Evolutionary conservation across 2,113 vertebrate species (phyloP).

Genomic region (Oophaga pumilio): DNA sequence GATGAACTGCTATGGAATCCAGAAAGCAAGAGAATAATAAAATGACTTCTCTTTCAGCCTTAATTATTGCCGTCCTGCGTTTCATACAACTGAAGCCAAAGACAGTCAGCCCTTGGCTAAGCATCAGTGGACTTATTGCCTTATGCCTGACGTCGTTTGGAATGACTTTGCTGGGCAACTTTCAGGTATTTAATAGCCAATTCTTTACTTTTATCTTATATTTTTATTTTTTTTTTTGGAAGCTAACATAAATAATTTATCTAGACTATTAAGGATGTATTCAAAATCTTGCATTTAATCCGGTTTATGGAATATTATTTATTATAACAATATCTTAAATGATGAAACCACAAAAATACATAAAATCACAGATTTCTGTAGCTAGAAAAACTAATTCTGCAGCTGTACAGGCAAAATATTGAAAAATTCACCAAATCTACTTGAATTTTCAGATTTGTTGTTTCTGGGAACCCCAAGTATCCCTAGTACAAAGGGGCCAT

Average conservation of each 20-base stretch:
- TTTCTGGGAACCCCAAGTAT: too few relatives aligned
- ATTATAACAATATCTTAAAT: background rate
- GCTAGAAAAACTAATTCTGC: background rate
- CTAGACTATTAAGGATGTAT: background rate
- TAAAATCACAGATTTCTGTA: background rate
- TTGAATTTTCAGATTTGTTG: too few relatives aligned
- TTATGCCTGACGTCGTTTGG: constrained; percentile 84
- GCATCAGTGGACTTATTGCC: constrained; percentile 73
- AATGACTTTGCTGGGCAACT: constrained; percentile 91
- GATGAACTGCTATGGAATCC: background rate
- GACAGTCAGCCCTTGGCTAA: constrained; percentile 81
- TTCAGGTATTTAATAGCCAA: constrained; percentile 77
- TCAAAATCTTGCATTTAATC: background rate
- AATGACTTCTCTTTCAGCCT: constrained; percentile 71
- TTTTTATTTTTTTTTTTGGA: background rate
- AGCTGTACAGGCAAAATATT: background rate
- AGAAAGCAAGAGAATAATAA: background rate
- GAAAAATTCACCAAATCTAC: too few relatives aligned
- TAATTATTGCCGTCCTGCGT: constrained; percentile 82
- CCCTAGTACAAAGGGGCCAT: too few relatives aligned
- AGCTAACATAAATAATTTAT: background rate
- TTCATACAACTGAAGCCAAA: constrained; percentile 87
- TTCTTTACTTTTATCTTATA: background rate
- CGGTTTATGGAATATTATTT: background rate
- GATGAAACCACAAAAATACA: background rate